A percentile compares a stretch with the other conserved stretches of the same genome.
These are phyloP conservation scores for Heliconius charithonia DNA, from an alignment of 2,888 invertebrate species.

Conservation along the genomic window DNA sequence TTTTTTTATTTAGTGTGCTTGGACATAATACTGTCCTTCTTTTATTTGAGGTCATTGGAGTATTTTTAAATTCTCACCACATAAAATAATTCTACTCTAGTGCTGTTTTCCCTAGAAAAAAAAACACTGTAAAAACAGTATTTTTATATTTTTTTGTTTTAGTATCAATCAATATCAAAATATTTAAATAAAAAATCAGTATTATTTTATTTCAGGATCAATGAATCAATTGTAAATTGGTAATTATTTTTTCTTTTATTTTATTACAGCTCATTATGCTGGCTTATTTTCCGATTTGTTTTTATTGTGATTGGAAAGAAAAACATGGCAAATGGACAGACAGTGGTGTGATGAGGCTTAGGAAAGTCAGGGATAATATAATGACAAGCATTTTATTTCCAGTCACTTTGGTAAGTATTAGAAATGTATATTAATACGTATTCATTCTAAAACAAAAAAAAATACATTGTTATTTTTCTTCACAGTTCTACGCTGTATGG, in stretches of 20 bases:
- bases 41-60: background rate
- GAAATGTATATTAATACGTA: background rate
- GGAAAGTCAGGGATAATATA: constrained; percentile 53
- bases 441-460: background rate
- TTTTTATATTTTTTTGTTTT: too few relatives aligned
- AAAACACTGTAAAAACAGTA: too few relatives aligned
- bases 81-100: background rate
- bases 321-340: constrained; percentile 47
- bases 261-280: constrained; percentile 55
- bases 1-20: too few relatives aligned
- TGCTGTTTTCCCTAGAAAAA: too few relatives aligned
- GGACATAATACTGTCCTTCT: too few relatives aligned
- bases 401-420: constrained; percentile 45
- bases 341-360: constrained; percentile 46
- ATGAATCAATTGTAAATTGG: too few relatives aligned
- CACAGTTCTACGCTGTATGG: too few relatives aligned
- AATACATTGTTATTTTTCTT: too few relatives aligned
- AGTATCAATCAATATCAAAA: too few relatives aligned
- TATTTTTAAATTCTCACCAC: background rate
- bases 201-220: too few relatives aligned
- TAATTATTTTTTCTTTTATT: background rate
- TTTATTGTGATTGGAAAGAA: constrained; percentile 60
- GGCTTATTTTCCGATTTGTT: constrained; percentile 55
- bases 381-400: constrained; percentile 62
- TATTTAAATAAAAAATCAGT: too few relatives aligned